These are phyloP conservation scores for Orthosia gracilis DNA, from an alignment of 2,888 invertebrate genomes.

Conservation along the genomic window DNA sequence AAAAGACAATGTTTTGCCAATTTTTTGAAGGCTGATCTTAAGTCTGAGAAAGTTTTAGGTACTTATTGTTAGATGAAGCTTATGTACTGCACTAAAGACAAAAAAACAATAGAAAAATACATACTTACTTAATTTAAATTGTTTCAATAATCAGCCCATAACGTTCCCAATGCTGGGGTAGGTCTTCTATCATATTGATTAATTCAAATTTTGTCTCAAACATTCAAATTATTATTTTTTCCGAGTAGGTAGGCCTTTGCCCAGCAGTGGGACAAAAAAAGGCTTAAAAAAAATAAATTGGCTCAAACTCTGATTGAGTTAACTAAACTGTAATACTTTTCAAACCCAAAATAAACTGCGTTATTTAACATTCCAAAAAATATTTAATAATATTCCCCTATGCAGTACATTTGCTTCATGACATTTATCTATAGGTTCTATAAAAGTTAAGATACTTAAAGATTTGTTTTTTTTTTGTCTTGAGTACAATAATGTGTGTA, in stretches of 20 bases:
- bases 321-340: background rate
- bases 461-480: conserved; percentile 71
- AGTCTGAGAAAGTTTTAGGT: conserved; percentile 79
- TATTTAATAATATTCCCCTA: background rate
- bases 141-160: background rate
- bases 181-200: background rate
- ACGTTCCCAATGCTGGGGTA: background rate
- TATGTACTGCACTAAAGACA: conserved; percentile 46
- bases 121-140: background rate
- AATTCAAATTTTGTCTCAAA: no score
- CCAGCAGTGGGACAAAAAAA: no score
- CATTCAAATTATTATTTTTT: background rate
- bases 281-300: no score
- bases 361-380: conserved; percentile 65
- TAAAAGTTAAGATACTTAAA: conserved; percentile 55
- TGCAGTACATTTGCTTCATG: conserved; percentile 52
- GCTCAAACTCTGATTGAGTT: background rate
- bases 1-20: conserved; percentile 85
- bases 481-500: conserved; percentile 79
- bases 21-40: conserved; percentile 82
- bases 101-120: background rate
- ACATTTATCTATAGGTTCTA: conserved; percentile 46
- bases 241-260: no score
- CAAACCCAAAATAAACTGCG: no score
- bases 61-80: conserved; percentile 74